phyloP scores from a whole-genome alignment of 2,113 vertebrate genomes.

The Chionomys nivalis region DNA sequence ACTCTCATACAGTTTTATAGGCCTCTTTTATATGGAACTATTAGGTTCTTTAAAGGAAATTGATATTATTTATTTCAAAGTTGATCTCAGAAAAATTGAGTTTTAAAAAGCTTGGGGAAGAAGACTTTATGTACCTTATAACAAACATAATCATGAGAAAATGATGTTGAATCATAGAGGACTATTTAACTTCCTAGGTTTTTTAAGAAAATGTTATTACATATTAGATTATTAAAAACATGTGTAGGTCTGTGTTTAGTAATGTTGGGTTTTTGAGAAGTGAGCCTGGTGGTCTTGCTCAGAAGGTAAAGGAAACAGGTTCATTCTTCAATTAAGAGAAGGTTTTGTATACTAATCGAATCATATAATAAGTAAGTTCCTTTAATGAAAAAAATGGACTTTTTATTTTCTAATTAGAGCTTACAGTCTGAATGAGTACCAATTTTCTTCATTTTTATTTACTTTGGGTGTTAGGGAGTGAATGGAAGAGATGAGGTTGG shows the following conservation, averaged over 20 bases:
- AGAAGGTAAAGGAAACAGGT: not conserved
- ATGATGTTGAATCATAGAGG: not conserved
- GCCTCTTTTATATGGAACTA: slow-evolving; percentile 4
- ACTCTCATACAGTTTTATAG: not conserved
- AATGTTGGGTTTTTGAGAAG: not conserved
- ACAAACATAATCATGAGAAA: not conserved
- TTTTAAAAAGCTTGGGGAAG: not conserved
- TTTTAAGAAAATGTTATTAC: slow-evolving; percentile 6
- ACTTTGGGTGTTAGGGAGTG: not conserved
- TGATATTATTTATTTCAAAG: slow-evolving; percentile 27
- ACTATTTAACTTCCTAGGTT: not conserved
- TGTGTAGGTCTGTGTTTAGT: not conserved
- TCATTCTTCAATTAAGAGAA: not conserved
- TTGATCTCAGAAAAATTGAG: not conserved
- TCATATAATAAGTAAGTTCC: not conserved
- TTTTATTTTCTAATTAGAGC: slow-evolving; percentile 30
- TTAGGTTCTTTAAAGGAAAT: not conserved
- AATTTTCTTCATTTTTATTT: not conserved
- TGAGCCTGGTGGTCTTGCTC: not conserved
- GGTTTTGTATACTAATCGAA: not conserved
- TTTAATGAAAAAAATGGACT: not conserved
- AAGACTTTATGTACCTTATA: not conserved
- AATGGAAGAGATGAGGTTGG: not conserved
- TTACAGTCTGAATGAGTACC: not conserved
- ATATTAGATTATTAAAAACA: not conserved